Conservation (phyloP, 92 coral and sea anemone species). For the Zoanthus sociatus region DNA sequence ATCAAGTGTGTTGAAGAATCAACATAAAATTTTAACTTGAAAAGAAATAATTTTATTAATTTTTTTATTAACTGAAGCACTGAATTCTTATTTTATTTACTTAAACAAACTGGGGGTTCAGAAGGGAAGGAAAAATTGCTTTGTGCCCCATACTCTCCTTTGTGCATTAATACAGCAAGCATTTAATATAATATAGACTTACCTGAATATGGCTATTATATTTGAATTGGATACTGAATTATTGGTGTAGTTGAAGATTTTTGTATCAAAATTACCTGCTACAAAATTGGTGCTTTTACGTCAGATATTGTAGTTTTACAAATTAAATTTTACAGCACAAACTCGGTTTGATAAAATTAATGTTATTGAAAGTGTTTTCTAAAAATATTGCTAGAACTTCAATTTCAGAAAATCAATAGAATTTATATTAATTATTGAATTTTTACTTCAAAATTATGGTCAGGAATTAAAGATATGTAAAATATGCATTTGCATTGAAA, state of each 20-base stretch:
- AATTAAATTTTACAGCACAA: neutral
- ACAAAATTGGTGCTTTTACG: neutral
- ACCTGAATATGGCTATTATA: neutral
- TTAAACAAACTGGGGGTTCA: neutral
- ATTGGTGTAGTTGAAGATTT: neutral
- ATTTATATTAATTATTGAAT: neutral
- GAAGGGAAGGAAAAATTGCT: neutral
- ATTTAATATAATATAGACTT: conserved; percentile 1
- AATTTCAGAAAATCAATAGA: neutral
- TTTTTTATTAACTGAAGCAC: too few species aligned
- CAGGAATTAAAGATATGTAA: neutral
- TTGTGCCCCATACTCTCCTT: neutral
- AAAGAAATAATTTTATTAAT: too few species aligned
- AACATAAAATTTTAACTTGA: conserved; percentile 2
- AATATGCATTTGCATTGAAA: conserved; percentile 1
- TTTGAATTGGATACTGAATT: neutral
- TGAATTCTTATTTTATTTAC: neutral
- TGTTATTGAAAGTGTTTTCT: neutral
- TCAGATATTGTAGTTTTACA: neutral
- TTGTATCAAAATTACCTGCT: neutral
- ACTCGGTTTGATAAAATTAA: neutral
- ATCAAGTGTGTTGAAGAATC: conserved; percentile 82
- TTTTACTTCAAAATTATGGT: neutral
- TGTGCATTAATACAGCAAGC: neutral
- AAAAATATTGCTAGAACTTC: neutral